Evolutionary conservation across 2,888 invertebrate genomes (phyloP).

Genomic region (Oeneis ivallda): DNA sequence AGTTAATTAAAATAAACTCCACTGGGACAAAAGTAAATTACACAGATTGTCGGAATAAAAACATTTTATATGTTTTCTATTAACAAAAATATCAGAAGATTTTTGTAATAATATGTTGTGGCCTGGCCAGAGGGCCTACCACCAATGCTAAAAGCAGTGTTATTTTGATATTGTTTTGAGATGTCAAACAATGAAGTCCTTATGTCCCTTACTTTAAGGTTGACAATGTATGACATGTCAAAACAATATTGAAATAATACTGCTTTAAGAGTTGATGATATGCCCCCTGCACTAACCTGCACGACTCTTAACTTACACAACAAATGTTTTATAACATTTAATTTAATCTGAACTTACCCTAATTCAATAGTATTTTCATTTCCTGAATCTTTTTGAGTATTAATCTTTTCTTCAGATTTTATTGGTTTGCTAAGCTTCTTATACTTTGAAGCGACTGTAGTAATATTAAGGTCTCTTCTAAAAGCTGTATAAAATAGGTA

Average conservation of each 20-base stretch:
- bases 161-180: too few relatives aligned
- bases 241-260: too few relatives aligned
- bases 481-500: slow-evolving; percentile 84
- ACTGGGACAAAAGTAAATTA: neutral
- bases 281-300: too few relatives aligned
- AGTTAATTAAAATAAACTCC: too few relatives aligned
- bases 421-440: slow-evolving; percentile 55
- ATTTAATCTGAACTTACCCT: neutral
- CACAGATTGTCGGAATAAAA: neutral
- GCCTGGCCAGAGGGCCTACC: neutral
- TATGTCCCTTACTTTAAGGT: too few relatives aligned
- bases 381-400: slow-evolving; percentile 43
- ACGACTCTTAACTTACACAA: neutral
- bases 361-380: slow-evolving; percentile 42
- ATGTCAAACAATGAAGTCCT: too few relatives aligned
- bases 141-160: too few relatives aligned
- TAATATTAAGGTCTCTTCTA: slow-evolving; percentile 81
- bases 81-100: too few relatives aligned
- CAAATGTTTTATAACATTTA: neutral
- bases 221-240: too few relatives aligned
- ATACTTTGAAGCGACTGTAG: slow-evolving; percentile 79
- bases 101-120: too few relatives aligned
- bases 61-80: too few relatives aligned
- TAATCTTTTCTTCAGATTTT: slow-evolving; percentile 37
- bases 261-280: too few relatives aligned